These are phyloP conservation scores for Andinoacara biseriatus DNA, from an alignment of 2,113 vertebrate genomes.

Conservation along the genomic window DNA sequence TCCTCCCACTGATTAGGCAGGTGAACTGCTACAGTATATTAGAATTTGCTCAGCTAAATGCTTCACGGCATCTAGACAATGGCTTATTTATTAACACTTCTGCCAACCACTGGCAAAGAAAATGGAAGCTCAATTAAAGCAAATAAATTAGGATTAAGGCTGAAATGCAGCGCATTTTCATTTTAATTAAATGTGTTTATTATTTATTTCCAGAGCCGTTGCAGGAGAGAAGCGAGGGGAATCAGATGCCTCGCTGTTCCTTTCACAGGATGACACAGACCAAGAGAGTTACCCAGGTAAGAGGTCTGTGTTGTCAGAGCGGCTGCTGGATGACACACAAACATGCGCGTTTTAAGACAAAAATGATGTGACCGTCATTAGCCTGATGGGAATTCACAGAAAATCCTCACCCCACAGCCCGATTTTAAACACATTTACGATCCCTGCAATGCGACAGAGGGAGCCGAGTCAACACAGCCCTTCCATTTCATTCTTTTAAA, in stretches of 20 bases:
- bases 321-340: conserved; percentile 10
- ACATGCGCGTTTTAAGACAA: conserved; percentile 34
- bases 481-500: conserved; percentile 70
- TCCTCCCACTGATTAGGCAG: conserved; percentile 63
- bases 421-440: conserved; percentile 61
- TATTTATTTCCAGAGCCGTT: conserved; percentile 76
- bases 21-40: conserved; percentile 71
- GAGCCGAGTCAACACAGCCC: conserved; percentile 50
- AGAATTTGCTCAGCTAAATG: conserved; percentile 73
- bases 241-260: conserved; percentile 47
- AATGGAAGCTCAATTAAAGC: conserved; percentile 79
- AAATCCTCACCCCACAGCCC: conserved; percentile 41
- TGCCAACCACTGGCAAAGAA: conserved; percentile 72
- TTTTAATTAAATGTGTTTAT: conserved; percentile 83
- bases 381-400: conserved; percentile 52
- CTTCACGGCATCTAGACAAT: conserved; percentile 75
- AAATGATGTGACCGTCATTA: conserved; percentile 54
- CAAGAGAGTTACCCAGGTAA: conserved; percentile 11
- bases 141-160: conserved; percentile 82
- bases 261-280: conserved; percentile 32
- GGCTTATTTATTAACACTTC: conserved; percentile 75
- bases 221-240: conserved; percentile 10
- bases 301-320: conserved; percentile 16
- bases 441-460: conserved; percentile 74
- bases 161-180: conserved; percentile 75